phyloP scores from a whole-genome alignment of 53 echinoderm and acorn worm species.

The Stichopus horrens region DNA sequence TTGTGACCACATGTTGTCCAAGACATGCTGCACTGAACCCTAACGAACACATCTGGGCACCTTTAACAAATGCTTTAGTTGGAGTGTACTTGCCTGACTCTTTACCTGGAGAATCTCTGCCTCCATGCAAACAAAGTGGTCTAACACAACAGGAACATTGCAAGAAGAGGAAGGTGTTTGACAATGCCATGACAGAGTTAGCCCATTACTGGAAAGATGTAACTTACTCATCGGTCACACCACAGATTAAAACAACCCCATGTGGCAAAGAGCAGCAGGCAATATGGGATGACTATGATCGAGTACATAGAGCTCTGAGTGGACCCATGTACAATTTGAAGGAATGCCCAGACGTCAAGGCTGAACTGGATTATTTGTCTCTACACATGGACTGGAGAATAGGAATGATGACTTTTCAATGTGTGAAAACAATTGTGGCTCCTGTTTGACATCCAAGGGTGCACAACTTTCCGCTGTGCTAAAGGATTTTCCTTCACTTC shows the following conservation, averaged over 20 bases:
- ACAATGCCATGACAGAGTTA: slow-evolving; percentile 39
- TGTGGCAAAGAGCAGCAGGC: background rate
- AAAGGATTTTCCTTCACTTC: slow-evolving; percentile 50
- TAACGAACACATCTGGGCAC: slow-evolving; percentile 55
- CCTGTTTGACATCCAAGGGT: background rate
- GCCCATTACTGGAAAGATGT: slow-evolving; percentile 33
- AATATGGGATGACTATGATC: slow-evolving; percentile 22
- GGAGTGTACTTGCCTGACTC: slow-evolving; percentile 48
- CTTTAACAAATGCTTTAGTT: slow-evolving; percentile 48
- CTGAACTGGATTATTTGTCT: slow-evolving; percentile 38
- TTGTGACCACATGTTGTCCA: slow-evolving; percentile 57
- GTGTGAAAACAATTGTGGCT: slow-evolving; percentile 19
- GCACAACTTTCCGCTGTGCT: background rate
- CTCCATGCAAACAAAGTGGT: slow-evolving; percentile 29
- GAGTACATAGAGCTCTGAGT: slow-evolving; percentile 4
- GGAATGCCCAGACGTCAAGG: background rate
- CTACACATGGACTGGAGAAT: slow-evolving; percentile 46
- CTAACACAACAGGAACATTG: slow-evolving; percentile 23
- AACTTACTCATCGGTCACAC: background rate
- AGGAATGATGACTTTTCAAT: slow-evolving; percentile 32
- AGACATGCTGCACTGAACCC: slow-evolving; percentile 59
- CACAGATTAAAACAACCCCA: background rate
- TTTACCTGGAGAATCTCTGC: slow-evolving; percentile 29
- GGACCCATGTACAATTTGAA: slow-evolving; percentile 10
- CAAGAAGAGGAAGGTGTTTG: slow-evolving; percentile 49